Conservation (phyloP, 2,797 vertebrate genomes). For the Pseudopleuronectes americanus region DNA sequence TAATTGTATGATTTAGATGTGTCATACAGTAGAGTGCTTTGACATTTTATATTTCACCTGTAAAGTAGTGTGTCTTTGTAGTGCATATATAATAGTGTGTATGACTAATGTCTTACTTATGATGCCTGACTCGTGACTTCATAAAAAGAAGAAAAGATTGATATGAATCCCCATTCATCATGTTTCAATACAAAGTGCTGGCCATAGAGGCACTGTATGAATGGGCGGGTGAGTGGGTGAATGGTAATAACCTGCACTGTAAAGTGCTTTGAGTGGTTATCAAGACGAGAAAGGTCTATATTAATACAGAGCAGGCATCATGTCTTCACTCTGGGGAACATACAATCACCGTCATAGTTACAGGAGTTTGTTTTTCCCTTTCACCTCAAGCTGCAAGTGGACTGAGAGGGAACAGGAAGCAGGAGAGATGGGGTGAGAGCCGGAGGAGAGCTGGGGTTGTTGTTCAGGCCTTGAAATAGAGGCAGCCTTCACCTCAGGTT, state of each 20-base stretch:
- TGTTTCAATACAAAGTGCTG: not conserved
- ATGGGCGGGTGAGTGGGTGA: no score
- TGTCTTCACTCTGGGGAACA: not conserved
- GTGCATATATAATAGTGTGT: not conserved
- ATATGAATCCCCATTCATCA: not conserved
- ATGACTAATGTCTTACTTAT: not conserved
- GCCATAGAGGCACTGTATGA: no score
- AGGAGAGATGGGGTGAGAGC: not conserved
- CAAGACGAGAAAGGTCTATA: no score
- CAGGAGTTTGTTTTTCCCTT: constrained; percentile 1
- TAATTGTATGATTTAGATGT: no score
- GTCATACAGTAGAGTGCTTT: no score
- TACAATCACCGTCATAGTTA: constrained; percentile 2
- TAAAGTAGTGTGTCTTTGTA: not conserved
- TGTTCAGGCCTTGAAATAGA: constrained; percentile 56
- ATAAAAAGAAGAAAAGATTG: not conserved
- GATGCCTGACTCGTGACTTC: not conserved
- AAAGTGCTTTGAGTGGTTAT: no score
- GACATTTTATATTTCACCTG: constrained; percentile 2
- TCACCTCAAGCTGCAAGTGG: constrained; percentile 20
- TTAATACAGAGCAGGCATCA: not conserved
- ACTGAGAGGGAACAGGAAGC: constrained; percentile 13
- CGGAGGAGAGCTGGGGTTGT: not conserved
- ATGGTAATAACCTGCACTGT: no score
- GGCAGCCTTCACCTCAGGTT: constrained; percentile 45